Evolutionary conservation across 2,113 vertebrate genomes (phyloP).

Genomic region (Pimephales promelas): DNA sequence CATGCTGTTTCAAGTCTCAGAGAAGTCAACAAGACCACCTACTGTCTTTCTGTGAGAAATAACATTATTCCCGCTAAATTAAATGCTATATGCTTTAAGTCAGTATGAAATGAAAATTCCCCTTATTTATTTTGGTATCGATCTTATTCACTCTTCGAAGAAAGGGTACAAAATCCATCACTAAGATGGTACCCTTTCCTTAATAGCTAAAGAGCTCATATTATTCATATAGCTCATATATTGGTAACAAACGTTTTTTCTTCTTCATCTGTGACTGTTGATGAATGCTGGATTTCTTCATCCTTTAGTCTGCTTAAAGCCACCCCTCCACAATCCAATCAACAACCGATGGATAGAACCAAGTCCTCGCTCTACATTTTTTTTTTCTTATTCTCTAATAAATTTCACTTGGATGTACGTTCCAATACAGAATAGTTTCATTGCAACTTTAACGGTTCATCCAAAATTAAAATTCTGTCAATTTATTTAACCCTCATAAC

Average conservation of each 20-base stretch:
- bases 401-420: neutral
- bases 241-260: no score
- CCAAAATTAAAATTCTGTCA: no score
- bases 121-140: neutral
- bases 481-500: no score
- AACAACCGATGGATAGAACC: neutral
- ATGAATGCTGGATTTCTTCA: no score
- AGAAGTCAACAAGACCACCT: neutral
- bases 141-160: neutral
- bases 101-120: neutral
- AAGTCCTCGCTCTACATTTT: neutral
- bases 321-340: neutral
- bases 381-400: neutral
- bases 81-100: neutral
- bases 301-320: no score
- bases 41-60: constrained; percentile 1
- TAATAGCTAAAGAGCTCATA: no score
- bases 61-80: neutral
- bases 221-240: no score
- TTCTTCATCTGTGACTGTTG: no score
- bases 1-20: neutral
- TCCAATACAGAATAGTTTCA: neutral
- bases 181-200: no score
- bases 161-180: no score
- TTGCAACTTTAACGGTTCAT: neutral